Percentiles rank a stretch among this genome's conserved stretches.
These are phyloP conservation scores for Microctonus hyperodae DNA, from an alignment of 2,888 invertebrate species.

Conservation along the genomic window DNA sequence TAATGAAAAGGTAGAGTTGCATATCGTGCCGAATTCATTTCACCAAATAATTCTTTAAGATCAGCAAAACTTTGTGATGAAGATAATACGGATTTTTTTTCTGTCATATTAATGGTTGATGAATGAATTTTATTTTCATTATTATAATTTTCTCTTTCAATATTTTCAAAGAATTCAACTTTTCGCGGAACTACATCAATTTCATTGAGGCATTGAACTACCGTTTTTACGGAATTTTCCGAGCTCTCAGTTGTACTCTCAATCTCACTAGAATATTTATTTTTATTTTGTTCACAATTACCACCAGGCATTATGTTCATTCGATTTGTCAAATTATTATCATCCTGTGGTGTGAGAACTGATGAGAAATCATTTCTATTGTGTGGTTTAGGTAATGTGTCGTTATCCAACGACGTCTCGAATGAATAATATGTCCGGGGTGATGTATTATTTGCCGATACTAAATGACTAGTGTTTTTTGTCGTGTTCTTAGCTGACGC, in stretches of 20 bases:
- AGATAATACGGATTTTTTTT: conserved; percentile 56
- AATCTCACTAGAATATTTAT: conserved; percentile 71
- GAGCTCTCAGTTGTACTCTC: conserved; percentile 73
- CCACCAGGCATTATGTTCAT: conserved; percentile 51
- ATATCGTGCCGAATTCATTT: conserved; percentile 70
- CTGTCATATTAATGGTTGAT: conserved; percentile 34
- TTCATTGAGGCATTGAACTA: conserved; percentile 68
- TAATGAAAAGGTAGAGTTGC: conserved; percentile 64
- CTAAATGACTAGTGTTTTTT: conserved; percentile 36
- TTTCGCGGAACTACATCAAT: conserved; percentile 73
- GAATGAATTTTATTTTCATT: conserved; percentile 37
- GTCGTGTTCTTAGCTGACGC: conserved; percentile 49
- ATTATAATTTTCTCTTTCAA: conserved; percentile 55
- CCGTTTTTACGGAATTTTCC: conserved; percentile 75
- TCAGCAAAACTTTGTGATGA: conserved; percentile 77
- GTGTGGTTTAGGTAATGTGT: conserved; percentile 36
- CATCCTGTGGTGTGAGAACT: conserved; percentile 61
- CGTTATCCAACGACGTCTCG: conserved; percentile 61
- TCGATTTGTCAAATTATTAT: conserved; percentile 46
- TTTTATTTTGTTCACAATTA: conserved; percentile 42
- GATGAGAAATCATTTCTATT: conserved; percentile 63
- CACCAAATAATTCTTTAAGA: conserved; percentile 84
- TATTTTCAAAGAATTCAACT: conserved; percentile 82
- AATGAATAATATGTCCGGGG: conserved; percentile 65
- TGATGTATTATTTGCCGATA: conserved; percentile 47